A percentile compares a stretch with the other conserved stretches of the same genome.
These are phyloP conservation scores for Danaus melanippus DNA, from an alignment of 1,140 invertebrate species.

Conservation along the genomic window DNA sequence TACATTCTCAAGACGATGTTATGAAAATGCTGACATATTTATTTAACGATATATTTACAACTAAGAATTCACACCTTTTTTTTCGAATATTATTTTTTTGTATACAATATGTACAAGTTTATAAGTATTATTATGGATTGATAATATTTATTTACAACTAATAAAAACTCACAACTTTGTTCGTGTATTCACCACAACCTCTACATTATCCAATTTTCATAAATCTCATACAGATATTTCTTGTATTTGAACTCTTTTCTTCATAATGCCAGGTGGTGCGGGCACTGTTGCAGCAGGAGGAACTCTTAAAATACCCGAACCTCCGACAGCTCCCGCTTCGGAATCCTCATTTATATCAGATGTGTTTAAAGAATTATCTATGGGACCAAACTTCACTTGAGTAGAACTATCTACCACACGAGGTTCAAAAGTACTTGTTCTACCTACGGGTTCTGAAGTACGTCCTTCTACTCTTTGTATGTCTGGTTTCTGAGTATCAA, in stretches of 20 bases:
- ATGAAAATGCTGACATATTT: conserved; percentile 16
- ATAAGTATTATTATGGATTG: conserved; percentile 14
- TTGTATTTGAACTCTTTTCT: conserved; percentile 90
- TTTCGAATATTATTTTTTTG: conserved; percentile 16
- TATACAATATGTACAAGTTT: conserved; percentile 44
- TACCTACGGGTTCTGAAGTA: conserved; percentile 42
- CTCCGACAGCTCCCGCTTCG: conserved; percentile 46
- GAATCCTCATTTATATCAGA: conserved; percentile 69
- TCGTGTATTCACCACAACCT: conserved; percentile 59
- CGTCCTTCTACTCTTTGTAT: conserved; percentile 68
- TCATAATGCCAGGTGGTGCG: conserved; percentile 82
- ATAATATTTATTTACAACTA: conserved; percentile 33
- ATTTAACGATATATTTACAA: conserved; percentile 35
- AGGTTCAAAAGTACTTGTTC: conserved; percentile 66
- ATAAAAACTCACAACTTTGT: conserved; percentile 56
- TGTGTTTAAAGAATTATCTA: conserved; percentile 42
- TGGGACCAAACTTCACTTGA: conserved; percentile 66
- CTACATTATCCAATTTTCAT: conserved; percentile 43
- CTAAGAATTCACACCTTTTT: conserved; percentile 9
- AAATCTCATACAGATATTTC: conserved; percentile 86
- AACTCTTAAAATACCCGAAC: conserved; percentile 66
- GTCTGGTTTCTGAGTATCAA: conserved; percentile 71
- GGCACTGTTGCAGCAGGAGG: conserved; percentile 77
- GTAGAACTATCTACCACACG: conserved; percentile 65
- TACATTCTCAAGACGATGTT: background rate